Evolutionary conservation across 2,113 vertebrate species (phyloP).

Genomic region (Melanostigma gelatinosum): DNA sequence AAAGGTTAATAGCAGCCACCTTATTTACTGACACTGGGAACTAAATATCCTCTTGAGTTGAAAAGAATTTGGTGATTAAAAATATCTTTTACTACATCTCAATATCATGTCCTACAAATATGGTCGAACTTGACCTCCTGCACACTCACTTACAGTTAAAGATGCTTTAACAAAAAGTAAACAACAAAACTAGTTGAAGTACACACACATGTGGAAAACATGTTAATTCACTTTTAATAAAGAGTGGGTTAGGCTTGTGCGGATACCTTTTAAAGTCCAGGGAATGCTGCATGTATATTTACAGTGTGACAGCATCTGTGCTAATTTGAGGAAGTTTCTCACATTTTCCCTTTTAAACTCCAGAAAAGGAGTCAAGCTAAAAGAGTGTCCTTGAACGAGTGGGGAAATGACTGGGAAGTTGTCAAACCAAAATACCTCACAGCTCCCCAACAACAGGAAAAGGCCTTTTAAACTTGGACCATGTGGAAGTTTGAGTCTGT

Average conservation of each 20-base stretch:
- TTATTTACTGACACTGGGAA: background rate
- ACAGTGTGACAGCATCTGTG: slow-evolving; percentile 5
- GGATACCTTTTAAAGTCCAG: background rate
- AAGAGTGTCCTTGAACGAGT: slow-evolving; percentile 41
- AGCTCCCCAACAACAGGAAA: slow-evolving; percentile 62
- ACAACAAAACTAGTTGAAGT: background rate
- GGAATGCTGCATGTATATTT: slow-evolving; percentile 1
- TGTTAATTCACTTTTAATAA: background rate
- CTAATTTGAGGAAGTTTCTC: slow-evolving; percentile 21
- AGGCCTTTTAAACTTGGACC: slow-evolving; percentile 44
- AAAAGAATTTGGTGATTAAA: background rate
- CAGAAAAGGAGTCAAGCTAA: slow-evolving; percentile 18
- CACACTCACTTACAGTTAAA: background rate
- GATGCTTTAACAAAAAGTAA: background rate
- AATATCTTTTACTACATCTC: background rate
- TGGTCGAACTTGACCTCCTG: background rate
- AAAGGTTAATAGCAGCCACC: background rate
- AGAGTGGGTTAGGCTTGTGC: background rate
- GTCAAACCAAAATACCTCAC: slow-evolving; percentile 41
- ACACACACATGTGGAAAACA: background rate
- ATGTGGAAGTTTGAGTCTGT: no score
- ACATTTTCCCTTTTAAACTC: slow-evolving; percentile 32
- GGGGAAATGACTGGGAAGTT: slow-evolving; percentile 52
- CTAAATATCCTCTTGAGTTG: background rate
- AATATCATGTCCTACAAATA: background rate